phyloP scores from a whole-genome alignment of 2,888 invertebrate species.

The Lasioglossum malachurum region DNA sequence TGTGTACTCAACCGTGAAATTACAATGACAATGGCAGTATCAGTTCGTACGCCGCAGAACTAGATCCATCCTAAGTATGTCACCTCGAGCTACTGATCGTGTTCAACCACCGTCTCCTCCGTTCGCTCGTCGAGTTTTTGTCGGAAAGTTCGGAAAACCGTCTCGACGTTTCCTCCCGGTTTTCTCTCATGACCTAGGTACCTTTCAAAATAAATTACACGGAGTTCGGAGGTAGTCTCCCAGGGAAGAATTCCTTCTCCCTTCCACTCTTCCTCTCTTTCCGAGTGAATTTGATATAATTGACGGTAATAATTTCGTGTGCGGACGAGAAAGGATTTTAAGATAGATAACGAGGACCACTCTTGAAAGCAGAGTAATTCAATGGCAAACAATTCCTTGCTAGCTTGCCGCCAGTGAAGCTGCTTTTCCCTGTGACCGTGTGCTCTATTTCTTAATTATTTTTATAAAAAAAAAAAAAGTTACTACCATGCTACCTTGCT shows the following conservation, averaged over 20 bases:
- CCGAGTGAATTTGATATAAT: slow-evolving; percentile 32
- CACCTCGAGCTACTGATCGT: slow-evolving; percentile 17
- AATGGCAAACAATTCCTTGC: neutral
- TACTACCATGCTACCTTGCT: too few species aligned
- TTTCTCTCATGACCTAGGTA: neutral
- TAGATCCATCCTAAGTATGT: slow-evolving; percentile 25
- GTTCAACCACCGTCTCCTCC: slow-evolving; percentile 23
- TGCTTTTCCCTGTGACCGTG: too few species aligned
- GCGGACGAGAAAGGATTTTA: neutral
- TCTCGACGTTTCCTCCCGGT: slow-evolving; percentile 1
- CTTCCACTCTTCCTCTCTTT: neutral
- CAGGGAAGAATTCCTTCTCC: neutral
- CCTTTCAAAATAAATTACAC: slow-evolving; percentile 23
- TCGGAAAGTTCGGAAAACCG: slow-evolving; percentile 27
- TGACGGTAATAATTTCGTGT: slow-evolving; percentile 7
- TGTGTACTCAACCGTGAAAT: slow-evolving; percentile 63
- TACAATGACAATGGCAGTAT: slow-evolving; percentile 62
- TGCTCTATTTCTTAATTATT: too few species aligned
- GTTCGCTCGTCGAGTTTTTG: slow-evolving; percentile 17
- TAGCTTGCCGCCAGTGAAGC: too few species aligned
- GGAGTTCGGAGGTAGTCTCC: neutral
- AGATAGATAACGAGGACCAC: neutral
- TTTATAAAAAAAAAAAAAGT: too few species aligned
- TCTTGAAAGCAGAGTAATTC: neutral
- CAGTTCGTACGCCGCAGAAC: slow-evolving; percentile 45